Conservation (phyloP, 2,797 vertebrate genomes). For the Staurois parvus region DNA sequence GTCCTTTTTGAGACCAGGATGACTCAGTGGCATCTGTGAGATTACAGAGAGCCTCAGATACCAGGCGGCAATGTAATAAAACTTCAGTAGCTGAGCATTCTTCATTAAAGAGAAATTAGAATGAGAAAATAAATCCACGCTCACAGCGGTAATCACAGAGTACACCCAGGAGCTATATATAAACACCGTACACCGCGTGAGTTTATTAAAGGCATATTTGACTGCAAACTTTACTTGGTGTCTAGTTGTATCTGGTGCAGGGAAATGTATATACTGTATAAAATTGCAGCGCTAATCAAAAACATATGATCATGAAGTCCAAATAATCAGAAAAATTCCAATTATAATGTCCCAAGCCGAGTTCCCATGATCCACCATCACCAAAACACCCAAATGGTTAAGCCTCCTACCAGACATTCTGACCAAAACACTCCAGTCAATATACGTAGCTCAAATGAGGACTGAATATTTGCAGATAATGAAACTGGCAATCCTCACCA, state of each 20-base stretch:
- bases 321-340: too few relatives aligned
- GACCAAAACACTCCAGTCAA: too few relatives aligned
- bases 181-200: background rate
- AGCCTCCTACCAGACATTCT: too few relatives aligned
- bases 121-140: slow-evolving; percentile 28
- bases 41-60: slow-evolving; percentile 27
- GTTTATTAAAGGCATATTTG: background rate
- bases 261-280: background rate
- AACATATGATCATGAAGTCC: too few relatives aligned
- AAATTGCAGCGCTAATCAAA: too few relatives aligned
- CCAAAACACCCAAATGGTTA: too few relatives aligned
- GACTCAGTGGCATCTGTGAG: slow-evolving; percentile 20
- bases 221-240: background rate
- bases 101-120: slow-evolving; percentile 38
- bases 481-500: too few relatives aligned
- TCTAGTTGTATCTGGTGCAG: background rate
- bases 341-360: too few relatives aligned
- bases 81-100: background rate
- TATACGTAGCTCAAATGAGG: too few relatives aligned
- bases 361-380: too few relatives aligned
- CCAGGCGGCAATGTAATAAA: slow-evolving; percentile 9
- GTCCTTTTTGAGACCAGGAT: slow-evolving; percentile 24
- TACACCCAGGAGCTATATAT: background rate
- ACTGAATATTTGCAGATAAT: too few relatives aligned
- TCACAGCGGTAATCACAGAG: background rate